Conservation (phyloP, 1,140 invertebrate species). For the Microvelia longipes region DNA sequence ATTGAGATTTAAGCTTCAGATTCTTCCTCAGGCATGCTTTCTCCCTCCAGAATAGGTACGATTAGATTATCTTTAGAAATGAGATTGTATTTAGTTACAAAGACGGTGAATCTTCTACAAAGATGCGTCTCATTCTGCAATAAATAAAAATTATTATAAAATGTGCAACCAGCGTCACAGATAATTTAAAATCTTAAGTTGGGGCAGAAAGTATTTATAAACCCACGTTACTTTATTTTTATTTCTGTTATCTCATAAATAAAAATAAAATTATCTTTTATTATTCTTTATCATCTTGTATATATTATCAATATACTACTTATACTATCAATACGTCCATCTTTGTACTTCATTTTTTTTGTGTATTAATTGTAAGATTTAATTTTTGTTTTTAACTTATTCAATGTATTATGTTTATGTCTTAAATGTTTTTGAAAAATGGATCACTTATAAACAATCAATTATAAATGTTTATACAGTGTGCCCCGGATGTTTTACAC, state of each 20-base stretch:
- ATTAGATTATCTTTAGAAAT: constrained; percentile 98
- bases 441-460: too few relatives aligned
- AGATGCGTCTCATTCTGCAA: constrained; percentile 73
- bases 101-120: constrained; percentile 91
- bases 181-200: neutral
- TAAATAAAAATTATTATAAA: constrained; percentile 12
- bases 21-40: constrained; percentile 46
- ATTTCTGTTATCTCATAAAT: neutral
- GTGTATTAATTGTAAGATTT: too few relatives aligned
- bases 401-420: too few relatives aligned
- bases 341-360: too few relatives aligned
- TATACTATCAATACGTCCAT: neutral
- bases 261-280: neutral
- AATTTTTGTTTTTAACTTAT: too few relatives aligned
- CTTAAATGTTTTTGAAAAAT: too few relatives aligned
- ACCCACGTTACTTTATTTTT: neutral
- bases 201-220: neutral
- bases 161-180: neutral
- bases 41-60: constrained; percentile 80
- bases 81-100: constrained; percentile 95
- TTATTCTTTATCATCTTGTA: neutral
- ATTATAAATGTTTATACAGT: too few relatives aligned
- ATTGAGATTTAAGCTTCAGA: constrained; percentile 49
- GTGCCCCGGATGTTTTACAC: too few relatives aligned
- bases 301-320: neutral